Evolutionary conservation across 92 coral and sea anemone species (phyloP), one percentile per base, ranked within the genome.

Genomic region (Umimayanthus kanabou): DNA sequence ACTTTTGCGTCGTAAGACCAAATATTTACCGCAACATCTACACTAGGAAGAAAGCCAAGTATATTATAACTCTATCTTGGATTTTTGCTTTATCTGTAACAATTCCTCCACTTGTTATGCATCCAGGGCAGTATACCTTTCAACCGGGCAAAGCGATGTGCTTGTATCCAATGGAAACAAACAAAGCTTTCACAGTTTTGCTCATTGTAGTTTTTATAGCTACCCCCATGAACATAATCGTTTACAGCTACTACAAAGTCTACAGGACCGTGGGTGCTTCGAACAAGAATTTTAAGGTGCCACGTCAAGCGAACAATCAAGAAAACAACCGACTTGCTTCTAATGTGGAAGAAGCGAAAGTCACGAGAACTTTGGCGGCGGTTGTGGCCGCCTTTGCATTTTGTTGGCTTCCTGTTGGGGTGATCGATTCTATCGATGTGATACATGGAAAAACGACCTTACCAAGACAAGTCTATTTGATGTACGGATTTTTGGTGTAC

Each of bases 351-450:
- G 97, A 94, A 83, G 92, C 92, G 7, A 94, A 94, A 84, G 90
- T 94, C 57, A 92, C 95, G 50, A 92, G 89, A 73, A 94, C 93
- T 4, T 76, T 94, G 50, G 93, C 89, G 0, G 93, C 87, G 49
- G 97, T 94, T 2, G 88, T 94, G 65, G 91, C 84, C 2, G 94
- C 95, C 30, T 94, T 92, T 79, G 86, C 91, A 0, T 39, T 86
- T 79, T 94, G 95, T 40, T 94, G 97, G 94, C 81, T 94, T 82
- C 97, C 95, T 25, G 81, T 94, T 14, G 85, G 89, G 11, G 80
- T 91, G 5, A 91, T 92, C 4, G 95, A 94, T 49, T 69, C 57
- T 66, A 82, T 92, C 25, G 95, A 92, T 57, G 91, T 92, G 0
- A 65, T 86, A n/a, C 89, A 78, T 25, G 94, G 93, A 23, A 29